Percentiles rank a stretch among this genome's conserved stretches.
These are phyloP conservation scores for Yponomeuta plumbellus DNA, from an alignment of 2,888 invertebrate genomes.

Conservation along the genomic window DNA sequence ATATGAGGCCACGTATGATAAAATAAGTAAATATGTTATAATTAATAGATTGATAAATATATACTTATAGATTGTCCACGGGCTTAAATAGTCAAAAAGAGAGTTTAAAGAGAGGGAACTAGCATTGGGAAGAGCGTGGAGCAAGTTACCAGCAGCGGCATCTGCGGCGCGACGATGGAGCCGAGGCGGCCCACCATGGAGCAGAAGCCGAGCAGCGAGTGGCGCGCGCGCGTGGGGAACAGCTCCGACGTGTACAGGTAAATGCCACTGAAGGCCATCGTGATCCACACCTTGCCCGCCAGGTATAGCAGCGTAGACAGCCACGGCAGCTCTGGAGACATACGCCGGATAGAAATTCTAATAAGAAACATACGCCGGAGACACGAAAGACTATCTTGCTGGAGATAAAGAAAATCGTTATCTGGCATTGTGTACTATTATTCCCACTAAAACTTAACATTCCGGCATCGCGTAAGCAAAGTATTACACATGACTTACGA, in stretches of 20 bases:
- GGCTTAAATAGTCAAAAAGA: no score
- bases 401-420: conserved; percentile 26
- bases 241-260: conserved; percentile 85
- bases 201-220: conserved; percentile 81
- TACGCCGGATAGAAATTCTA: not conserved
- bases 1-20: no score
- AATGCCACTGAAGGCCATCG: conserved; percentile 80
- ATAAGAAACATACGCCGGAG: not conserved
- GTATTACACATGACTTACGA: no score
- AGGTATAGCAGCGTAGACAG: conserved; percentile 70
- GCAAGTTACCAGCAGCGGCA: conserved; percentile 77
- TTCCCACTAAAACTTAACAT: no score
- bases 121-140: not conserved
- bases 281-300: conserved; percentile 80
- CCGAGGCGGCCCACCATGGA: conserved; percentile 86
- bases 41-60: no score
- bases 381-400: not conserved
- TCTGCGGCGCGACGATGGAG: conserved; percentile 84
- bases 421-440: no score
- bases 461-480: no score
- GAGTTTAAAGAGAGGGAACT: not conserved
- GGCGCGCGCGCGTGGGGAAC: conserved; percentile 83
- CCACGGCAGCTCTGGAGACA: conserved; percentile 49
- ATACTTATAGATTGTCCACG: no score
- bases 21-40: no score